These are phyloP conservation scores for Trichopoda pennipes DNA, from an alignment of 2,888 invertebrate species.

Conservation along the genomic window DNA sequence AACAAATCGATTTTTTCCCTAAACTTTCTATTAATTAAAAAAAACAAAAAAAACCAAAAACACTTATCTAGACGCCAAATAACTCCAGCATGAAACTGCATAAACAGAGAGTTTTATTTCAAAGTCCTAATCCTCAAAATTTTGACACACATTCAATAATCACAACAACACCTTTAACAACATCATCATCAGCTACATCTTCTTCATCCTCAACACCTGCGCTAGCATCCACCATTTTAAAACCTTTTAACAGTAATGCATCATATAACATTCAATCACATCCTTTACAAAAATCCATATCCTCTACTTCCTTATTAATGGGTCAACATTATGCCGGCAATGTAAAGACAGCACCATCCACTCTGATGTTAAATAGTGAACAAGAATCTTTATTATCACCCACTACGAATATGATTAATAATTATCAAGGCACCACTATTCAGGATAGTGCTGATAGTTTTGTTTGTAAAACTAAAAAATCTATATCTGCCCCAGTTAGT, in stretches of 20 bases:
- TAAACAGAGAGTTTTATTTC: conserved; percentile 79
- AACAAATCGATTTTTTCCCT: conserved; percentile 16
- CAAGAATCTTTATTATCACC: conserved; percentile 66
- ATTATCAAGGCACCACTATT: conserved; percentile 28
- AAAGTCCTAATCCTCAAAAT: conserved; percentile 75
- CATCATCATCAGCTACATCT: conserved; percentile 47
- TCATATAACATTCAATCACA: conserved; percentile 71
- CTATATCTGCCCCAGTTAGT: conserved; percentile 77
- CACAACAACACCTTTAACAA: conserved; percentile 56
- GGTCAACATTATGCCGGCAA: conserved; percentile 39
- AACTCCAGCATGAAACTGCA: conserved; percentile 75
- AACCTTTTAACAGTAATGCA: conserved; percentile 66
- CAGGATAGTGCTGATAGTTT: conserved; percentile 70
- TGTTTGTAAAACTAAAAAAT: conserved; percentile 58
- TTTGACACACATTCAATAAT: conserved; percentile 44
- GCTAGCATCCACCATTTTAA: conserved; percentile 44
- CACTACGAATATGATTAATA: conserved; percentile 20
- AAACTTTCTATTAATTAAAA: not conserved
- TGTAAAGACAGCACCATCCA: conserved; percentile 4
- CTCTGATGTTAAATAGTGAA: conserved; percentile 13
- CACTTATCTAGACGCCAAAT: conserved; percentile 77
- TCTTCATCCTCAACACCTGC: conserved; percentile 45
- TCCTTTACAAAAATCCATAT: conserved; percentile 78
- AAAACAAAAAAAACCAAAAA: too few species aligned
- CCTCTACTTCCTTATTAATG: conserved; percentile 77